Conservation (phyloP, 2,797 vertebrate species). For the Pantherophis alleghaniensis region DNA sequence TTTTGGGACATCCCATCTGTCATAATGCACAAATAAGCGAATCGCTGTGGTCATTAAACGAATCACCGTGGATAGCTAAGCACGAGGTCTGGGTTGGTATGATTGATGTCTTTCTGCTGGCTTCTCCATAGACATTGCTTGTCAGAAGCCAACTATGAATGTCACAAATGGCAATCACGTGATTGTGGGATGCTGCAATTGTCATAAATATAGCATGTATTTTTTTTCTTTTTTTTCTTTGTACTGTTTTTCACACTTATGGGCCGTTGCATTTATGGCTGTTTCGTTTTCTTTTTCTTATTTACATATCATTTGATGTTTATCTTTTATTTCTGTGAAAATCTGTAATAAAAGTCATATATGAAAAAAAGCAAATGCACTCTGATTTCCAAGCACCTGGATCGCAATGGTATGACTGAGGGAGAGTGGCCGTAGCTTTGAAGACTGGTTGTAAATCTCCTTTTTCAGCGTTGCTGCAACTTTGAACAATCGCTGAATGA, state of each 20-base stretch:
- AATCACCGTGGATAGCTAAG: neutral
- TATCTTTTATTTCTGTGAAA: neutral
- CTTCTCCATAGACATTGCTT: neutral
- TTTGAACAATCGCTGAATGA: neutral
- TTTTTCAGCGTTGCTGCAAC: neutral
- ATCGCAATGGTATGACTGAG: neutral
- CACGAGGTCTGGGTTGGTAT: neutral
- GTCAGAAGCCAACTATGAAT: neutral
- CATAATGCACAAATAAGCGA: neutral
- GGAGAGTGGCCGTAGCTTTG: neutral
- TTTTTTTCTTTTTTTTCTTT: neutral
- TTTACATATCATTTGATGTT: neutral
- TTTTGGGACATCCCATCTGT: neutral
- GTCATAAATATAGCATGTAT: neutral
- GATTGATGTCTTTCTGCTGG: neutral
- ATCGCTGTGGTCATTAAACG: neutral
- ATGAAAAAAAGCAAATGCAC: neutral
- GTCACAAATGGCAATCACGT: neutral
- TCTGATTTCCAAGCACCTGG: neutral
- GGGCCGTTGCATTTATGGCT: too few relatives aligned
- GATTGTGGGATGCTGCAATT: neutral
- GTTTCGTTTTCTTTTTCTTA: neutral
- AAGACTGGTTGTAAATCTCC: neutral
- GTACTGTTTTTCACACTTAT: neutral
- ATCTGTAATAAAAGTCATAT: neutral